A percentile compares a stretch with the other conserved stretches of the same genome.
phyloP scores from a whole-genome alignment of 2,888 invertebrate species.

The Pseudanteris insignis region DNA sequence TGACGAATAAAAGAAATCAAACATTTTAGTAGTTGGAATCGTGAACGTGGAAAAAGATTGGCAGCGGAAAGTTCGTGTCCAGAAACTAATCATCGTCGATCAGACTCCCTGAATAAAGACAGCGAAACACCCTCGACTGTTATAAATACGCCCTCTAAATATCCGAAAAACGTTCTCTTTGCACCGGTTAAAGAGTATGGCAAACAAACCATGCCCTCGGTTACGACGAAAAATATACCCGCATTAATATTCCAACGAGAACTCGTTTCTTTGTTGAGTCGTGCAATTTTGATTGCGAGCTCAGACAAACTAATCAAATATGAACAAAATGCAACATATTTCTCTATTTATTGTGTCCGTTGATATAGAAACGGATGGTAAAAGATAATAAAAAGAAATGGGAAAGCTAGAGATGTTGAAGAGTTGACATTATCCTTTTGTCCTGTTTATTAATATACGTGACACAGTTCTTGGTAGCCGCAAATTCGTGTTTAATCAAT shows the following conservation, averaged over 20 bases:
- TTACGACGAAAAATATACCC: not conserved
- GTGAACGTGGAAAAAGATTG: no score
- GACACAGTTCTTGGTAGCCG: constrained; percentile 26
- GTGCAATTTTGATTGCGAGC: constrained; percentile 8
- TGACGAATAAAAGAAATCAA: no score
- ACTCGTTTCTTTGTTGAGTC: constrained; percentile 5
- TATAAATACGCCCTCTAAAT: no score
- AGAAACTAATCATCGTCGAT: constrained; percentile 27
- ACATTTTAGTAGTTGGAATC: no score
- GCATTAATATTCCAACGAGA: constrained; percentile 4
- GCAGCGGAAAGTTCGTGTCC: not conserved
- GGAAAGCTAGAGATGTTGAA: constrained; percentile 9
- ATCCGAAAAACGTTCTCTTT: no score
- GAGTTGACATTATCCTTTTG: constrained; percentile 36
- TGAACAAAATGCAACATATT: constrained; percentile 9
- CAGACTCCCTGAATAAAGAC: no score
- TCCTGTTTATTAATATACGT: constrained; percentile 37
- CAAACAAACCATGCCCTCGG: no score
- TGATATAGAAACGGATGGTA: constrained; percentile 28
- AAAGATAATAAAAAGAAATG: not conserved
- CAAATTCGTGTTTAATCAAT: constrained; percentile 38
- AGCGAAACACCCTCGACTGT: no score
- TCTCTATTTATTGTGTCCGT: constrained; percentile 10
- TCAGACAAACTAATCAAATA: constrained; percentile 11
- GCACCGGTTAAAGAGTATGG: no score